phyloP scores from a whole-genome alignment of 2,888 invertebrate genomes.

The Melieria picta region DNA sequence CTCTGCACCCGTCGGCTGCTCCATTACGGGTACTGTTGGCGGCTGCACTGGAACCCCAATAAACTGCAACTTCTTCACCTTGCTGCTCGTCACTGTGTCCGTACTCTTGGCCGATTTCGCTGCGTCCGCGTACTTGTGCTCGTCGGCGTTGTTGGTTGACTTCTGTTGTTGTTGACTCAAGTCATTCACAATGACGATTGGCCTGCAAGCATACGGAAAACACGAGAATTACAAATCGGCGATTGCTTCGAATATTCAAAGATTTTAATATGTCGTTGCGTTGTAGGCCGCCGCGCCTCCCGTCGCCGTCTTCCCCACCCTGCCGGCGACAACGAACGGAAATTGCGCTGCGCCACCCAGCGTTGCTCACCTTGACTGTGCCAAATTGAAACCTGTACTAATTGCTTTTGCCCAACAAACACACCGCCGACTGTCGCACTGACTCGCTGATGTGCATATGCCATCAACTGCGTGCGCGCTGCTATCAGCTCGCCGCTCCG shows the following conservation, averaged over 20 bases:
- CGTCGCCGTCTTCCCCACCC: too few species aligned
- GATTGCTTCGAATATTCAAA: slow-evolving; percentile 11
- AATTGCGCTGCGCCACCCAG: slow-evolving; percentile 28
- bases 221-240: slow-evolving; percentile 23
- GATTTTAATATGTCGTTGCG: slow-evolving; percentile 1
- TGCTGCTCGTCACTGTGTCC: slow-evolving; percentile 9
- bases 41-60: slow-evolving; percentile 50
- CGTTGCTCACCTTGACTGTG: slow-evolving; percentile 27
- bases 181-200: slow-evolving; percentile 62
- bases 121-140: slow-evolving; percentile 27
- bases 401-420: slow-evolving; percentile 43
- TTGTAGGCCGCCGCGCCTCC: too few species aligned
- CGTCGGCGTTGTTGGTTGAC: slow-evolving; percentile 31
- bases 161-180: slow-evolving; percentile 49
- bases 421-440: background rate
- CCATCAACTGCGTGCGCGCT: background rate
- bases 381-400: slow-evolving; percentile 44
- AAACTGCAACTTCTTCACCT: slow-evolving; percentile 47
- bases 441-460: too few species aligned
- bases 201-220: slow-evolving; percentile 48
- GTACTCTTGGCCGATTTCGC: background rate
- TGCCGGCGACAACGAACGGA: slow-evolving; percentile 37
- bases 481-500: background rate
- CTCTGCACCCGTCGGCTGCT: slow-evolving; percentile 34
- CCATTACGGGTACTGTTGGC: slow-evolving; percentile 48